These are phyloP conservation scores for Zoanthus gigantus DNA, from an alignment of 92 coral and sea anemone genomes.

Conservation along the genomic window DNA sequence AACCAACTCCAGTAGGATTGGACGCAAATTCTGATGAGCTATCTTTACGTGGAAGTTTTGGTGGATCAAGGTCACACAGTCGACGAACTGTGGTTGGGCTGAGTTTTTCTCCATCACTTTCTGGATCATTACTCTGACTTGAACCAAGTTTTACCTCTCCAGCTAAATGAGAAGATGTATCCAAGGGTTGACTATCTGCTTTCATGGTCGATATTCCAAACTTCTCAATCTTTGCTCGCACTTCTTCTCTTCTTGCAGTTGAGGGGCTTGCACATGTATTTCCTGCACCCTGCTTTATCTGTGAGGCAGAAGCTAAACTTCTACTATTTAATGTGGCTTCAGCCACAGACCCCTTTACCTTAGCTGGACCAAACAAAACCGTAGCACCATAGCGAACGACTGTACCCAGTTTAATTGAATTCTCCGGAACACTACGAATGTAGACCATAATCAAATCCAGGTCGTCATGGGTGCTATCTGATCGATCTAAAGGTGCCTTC, in stretches of 20 bases:
- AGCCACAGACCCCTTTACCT: background rate
- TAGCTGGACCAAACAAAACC: constrained; percentile 58
- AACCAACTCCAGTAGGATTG: constrained; percentile 36
- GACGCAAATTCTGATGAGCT: constrained; percentile 39
- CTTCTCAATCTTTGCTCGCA: constrained; percentile 58
- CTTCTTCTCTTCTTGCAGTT: constrained; percentile 49
- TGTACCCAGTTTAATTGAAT: constrained; percentile 78
- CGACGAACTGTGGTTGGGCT: constrained; percentile 95
- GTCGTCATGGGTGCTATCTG: constrained; percentile 81
- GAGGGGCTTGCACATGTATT: constrained; percentile 16
- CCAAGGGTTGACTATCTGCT: constrained; percentile 50
- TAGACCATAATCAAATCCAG: constrained; percentile 86
- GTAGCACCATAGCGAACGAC: constrained; percentile 81
- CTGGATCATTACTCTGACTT: constrained; percentile 67
- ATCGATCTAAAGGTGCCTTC: constrained; percentile 77
- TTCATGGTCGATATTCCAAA: constrained; percentile 64
- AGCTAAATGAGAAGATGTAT: constrained; percentile 63
- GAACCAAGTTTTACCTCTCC: constrained; percentile 71
- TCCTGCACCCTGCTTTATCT: constrained; percentile 4
- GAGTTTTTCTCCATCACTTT: constrained; percentile 57
- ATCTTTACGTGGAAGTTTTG: constrained; percentile 63
- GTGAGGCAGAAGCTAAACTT: background rate
- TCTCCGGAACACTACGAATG: constrained; percentile 87
- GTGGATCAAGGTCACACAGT: constrained; percentile 80
- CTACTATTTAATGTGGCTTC: background rate